Conservation (phyloP, 2,113 vertebrate genomes). For the Butastur rufipennis region DNA sequence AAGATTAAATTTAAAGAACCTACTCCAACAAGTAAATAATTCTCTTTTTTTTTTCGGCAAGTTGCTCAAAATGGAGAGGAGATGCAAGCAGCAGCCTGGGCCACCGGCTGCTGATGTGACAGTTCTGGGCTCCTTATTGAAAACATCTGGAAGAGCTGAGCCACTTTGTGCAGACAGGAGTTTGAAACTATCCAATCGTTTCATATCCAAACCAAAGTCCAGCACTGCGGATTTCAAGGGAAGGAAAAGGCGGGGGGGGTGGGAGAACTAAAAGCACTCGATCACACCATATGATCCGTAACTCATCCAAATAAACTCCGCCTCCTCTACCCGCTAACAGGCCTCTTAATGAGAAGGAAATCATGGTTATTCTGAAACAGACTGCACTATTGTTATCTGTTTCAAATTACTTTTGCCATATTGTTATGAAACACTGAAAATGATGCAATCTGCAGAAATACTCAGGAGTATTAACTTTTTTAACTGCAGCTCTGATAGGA, state of each 20-base stretch:
- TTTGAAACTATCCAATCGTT: conserved; percentile 71
- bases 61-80: conserved; percentile 36
- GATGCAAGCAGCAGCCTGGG: neutral
- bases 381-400: conserved; percentile 52
- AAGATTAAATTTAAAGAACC: neutral
- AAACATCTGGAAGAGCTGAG: conserved; percentile 75
- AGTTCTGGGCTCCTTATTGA: conserved; percentile 72
- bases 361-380: conserved; percentile 43
- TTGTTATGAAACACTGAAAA: conserved; percentile 58
- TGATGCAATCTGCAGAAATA: conserved; percentile 66
- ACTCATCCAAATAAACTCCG: conserved; percentile 26
- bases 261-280: neutral
- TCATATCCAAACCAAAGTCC: conserved; percentile 66
- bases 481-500: neutral
- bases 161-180: conserved; percentile 54
- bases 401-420: conserved; percentile 29
- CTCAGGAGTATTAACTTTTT: neutral
- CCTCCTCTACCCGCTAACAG: conserved; percentile 15
- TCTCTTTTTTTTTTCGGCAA: neutral
- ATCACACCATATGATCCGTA: conserved; percentile 33
- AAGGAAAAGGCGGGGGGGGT: neutral
- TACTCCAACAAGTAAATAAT: neutral
- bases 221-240: neutral
- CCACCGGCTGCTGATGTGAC: conserved; percentile 66
- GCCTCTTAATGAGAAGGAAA: conserved; percentile 45